Conservation (phyloP, 2,113 vertebrate species). For the Dicerorhinus sumatrensis region DNA sequence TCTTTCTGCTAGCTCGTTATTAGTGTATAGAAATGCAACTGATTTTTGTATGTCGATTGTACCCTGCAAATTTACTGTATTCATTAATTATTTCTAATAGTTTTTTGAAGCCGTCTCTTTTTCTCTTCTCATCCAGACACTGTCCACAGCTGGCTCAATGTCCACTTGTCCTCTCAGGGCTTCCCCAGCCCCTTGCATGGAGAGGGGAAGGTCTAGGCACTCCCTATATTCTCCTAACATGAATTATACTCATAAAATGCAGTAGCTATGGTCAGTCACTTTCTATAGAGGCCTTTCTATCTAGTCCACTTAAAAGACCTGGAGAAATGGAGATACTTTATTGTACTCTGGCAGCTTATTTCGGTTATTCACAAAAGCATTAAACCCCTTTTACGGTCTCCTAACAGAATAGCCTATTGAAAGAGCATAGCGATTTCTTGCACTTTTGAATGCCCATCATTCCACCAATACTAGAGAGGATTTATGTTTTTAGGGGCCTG, state of each 20-base stretch:
- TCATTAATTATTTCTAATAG: no score
- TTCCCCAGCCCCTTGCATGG: neutral
- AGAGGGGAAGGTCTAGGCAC: neutral
- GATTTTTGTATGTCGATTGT: no score
- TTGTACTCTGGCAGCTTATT: slow-evolving; percentile 44
- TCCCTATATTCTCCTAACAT: neutral
- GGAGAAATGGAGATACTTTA: slow-evolving; percentile 58
- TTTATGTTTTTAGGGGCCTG: neutral
- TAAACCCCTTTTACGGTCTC: slow-evolving; percentile 55
- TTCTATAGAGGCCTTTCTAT: slow-evolving; percentile 38
- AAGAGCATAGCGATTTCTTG: neutral
- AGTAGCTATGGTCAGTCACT: neutral
- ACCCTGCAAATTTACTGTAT: no score
- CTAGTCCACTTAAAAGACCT: slow-evolving; percentile 53
- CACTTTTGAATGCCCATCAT: slow-evolving; percentile 53
- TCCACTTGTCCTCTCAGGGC: neutral
- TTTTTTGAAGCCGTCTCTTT: neutral
- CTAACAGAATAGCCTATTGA: slow-evolving; percentile 66
- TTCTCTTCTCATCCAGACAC: neutral
- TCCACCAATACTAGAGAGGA: neutral
- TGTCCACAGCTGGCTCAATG: neutral
- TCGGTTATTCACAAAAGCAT: slow-evolving; percentile 50
- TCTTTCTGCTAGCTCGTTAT: no score
- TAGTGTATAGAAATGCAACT: no score
- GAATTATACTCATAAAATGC: slow-evolving; percentile 3